These are phyloP conservation scores for Sceliomorpha sp. DNA, from an alignment of 2,888 invertebrate species.

Conservation along the genomic window DNA sequence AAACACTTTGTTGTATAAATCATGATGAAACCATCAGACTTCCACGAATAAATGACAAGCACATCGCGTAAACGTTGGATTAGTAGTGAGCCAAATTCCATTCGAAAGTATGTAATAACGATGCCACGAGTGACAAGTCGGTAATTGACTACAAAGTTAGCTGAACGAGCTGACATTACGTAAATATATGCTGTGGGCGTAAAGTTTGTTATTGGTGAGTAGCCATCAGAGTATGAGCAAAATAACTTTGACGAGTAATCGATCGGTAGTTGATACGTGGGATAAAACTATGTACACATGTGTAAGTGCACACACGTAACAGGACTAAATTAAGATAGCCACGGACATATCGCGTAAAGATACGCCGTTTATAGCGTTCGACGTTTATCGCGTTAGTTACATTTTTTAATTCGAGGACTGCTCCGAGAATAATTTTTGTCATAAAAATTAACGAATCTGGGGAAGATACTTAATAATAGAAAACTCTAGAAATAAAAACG, in stretches of 20 bases:
- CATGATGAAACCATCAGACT: no score
- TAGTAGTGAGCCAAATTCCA: conserved; percentile 22
- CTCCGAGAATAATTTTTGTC: no score
- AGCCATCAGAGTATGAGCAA: conserved; percentile 24
- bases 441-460: no score
- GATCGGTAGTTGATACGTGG: conserved; percentile 24
- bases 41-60: conserved; percentile 1
- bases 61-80: background rate
- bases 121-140: conserved; percentile 31
- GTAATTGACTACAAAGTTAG: conserved; percentile 45
- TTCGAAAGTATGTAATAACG: conserved; percentile 36
- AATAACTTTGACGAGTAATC: conserved; percentile 43
- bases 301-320: no score
- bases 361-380: no score
- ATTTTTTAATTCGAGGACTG: no score
- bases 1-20: no score
- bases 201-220: conserved; percentile 43
- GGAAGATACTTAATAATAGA: no score
- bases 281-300: conserved; percentile 13
- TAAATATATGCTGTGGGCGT: conserved; percentile 31
- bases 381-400: no score
- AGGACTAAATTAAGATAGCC: background rate
- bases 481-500: no score
- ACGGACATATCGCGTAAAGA: no score
- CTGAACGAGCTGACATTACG: conserved; percentile 37